Evolutionary conservation across 2,797 vertebrate species (phyloP), one percentile per base, ranked within the genome.

Genomic region (Diplodus sargus): DNA sequence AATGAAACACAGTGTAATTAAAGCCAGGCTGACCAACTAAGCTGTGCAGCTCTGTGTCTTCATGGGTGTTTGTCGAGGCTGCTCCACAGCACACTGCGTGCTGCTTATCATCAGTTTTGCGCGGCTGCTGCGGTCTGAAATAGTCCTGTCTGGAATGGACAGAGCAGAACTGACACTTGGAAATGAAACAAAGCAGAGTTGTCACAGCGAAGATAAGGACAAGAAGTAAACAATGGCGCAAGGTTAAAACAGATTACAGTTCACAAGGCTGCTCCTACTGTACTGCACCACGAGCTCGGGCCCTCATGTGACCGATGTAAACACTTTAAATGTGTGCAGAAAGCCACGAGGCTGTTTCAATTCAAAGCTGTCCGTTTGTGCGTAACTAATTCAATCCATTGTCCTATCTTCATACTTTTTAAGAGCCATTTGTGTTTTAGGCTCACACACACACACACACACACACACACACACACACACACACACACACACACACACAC

Each of bases 231-330:
- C 14, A 34, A 0, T 13, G 62, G 69, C n/a, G 13, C 42, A 62
- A 68, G 80, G 76, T 64, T 65, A 68, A 7, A 72, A 78, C 4
- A 12, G 39, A 81, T 76, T 43, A 39, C 42, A 28, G 59, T 54
- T 56, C 42, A 70, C 53, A 3, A 57, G 47, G 42, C 53, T 57
- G 65, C 6, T 61, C 3, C 10, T 58, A 22, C 42, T 43, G 25
- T 60, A 16, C 57, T 58, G 58, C 45, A 28, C 49, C 52, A 64
- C 1, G 54, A 68, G 49, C 79, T 65, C 61, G 48, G 60, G 22
- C 70, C 30, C 57, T 62, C 22, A 51, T 63, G 79, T 86, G 74
- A 78, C 74, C 17, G 34, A 58, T 66, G 74, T 67, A 58, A 83
- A 64, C 68, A 76, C 58, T 54, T 83, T 28, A 28, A 42, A 72